A percentile compares a stretch with the other conserved stretches of the same genome.
These are phyloP conservation scores for Zaprionus davidi DNA, from an alignment of 1,140 invertebrate genomes.

Conservation along the genomic window DNA sequence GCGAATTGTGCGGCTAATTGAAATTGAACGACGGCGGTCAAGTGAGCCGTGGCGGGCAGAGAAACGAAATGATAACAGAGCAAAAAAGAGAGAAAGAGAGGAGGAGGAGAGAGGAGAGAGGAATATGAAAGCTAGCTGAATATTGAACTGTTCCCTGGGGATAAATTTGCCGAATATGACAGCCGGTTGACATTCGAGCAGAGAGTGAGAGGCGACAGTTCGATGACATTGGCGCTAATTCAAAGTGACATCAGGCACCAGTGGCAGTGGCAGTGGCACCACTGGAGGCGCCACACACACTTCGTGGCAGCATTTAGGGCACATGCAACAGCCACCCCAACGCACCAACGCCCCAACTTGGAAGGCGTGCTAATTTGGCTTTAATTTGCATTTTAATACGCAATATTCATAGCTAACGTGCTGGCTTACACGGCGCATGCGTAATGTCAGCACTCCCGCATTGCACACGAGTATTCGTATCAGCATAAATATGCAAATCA, in stretches of 20 bases:
- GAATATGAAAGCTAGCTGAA: not conserved
- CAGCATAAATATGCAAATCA: constrained; percentile 78
- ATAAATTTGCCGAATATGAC: not conserved
- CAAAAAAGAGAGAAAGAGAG: not conserved
- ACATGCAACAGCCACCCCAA: not conserved
- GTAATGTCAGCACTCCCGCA: constrained; percentile 37
- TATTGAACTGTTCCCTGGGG: not conserved
- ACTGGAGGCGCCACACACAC: not conserved
- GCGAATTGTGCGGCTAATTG: constrained; percentile 38
- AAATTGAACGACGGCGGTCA: constrained; percentile 65
- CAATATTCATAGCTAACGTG: constrained; percentile 61
- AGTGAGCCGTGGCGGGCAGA: constrained; percentile 28
- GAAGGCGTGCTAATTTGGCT: constrained; percentile 69
- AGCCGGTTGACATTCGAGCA: constrained; percentile 9
- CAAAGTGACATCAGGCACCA: constrained; percentile 31
- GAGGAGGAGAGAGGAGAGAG: not conserved
- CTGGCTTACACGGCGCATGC: constrained; percentile 58
- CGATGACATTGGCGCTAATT: constrained; percentile 14
- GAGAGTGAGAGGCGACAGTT: not conserved
- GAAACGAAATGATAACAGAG: not conserved
- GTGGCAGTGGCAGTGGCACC: not conserved
- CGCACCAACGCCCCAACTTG: constrained; percentile 37
- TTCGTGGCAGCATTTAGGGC: constrained; percentile 1
- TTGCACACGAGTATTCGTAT: not conserved
- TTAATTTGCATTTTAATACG: constrained; percentile 80